Evolutionary conservation across 2,888 invertebrate genomes (phyloP), one percentile per base, ranked within the genome.

Genomic region (Chymomyza caudatula): DNA sequence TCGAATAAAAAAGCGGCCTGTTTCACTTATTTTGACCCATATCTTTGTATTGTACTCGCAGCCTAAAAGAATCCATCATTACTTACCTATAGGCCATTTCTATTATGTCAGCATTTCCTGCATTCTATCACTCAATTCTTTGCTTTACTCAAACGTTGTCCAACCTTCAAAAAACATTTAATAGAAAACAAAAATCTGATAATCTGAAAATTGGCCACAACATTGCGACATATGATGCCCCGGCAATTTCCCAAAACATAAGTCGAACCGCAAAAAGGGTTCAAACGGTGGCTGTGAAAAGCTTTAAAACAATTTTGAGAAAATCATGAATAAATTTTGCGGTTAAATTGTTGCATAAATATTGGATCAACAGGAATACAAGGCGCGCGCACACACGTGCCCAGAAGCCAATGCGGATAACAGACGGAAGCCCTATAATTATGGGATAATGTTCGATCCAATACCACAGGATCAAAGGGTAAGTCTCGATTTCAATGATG

Each of bases 261-360:
- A 64, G 53, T 42, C 59, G 60, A 56, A 49, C 64, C 15, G 19
- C 15, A 55, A 63, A 73, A 74, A 67, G 75, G 77, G 74, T 77
- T 76, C 13, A 57, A 65, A 67, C 69, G 67, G 66, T 60, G 68
- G 65, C 70, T 29, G 65, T 49, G 55, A 73, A 69, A 68, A 67
- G 74, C 84, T 79, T 77, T 76, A 69, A 72, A 85, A 73, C 76
- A 77, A 74, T 79, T 86, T 77, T 37, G 54, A 6, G 25, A 59
- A 79, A 78, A 82, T 87, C 85, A 87, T 88, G 88, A 88, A 88
- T 88, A 89, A 81, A 87, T 86, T 88, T 83, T 88, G 85, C 79
- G 89, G 82, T 85, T 84, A 88, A 85, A 86, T 85, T 88, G 85
- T 88, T 88, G 78, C 81, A 85, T 77, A 82, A 86, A 87, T 87